Evolutionary conservation across 2,113 vertebrate genomes (phyloP), one percentile per base, ranked within the genome.

Genomic region (Noturus placidus): DNA sequence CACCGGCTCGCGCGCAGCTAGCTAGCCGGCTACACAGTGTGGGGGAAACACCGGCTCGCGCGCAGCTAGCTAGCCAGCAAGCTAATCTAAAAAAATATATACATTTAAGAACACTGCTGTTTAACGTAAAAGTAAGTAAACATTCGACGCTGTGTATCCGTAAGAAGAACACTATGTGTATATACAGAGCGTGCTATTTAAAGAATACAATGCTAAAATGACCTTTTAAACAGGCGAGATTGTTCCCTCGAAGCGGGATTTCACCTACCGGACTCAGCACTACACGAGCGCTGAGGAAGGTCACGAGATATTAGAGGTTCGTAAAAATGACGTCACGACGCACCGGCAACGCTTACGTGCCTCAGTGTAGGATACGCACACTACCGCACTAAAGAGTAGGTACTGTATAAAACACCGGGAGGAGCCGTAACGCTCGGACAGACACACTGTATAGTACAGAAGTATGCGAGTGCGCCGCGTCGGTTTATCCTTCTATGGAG

Each of bases 261-360:
- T 25, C 25, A 38, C 20, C 57, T 61, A 59, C 56, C 22, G 33
- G 22, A 59, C 78, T n/a, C 52, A 65, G 57, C 50, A 22, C 85
- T 76, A 79, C 86, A 69, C 56, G 88, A 77, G 15, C 74, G 56
- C 42, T 56, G 59, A 84, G 80, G 72, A 91, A 91, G 90, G 90
- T 91, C 90, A 91, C 74, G 77, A 80, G 56, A 84, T 82, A 86
- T 87, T 86, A 91, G 65, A 84, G 86, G 74, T 89, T 38, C 87
- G 54, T 17, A n/a, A 76, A 50, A 52, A 74, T 82, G 74, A 86
- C 90, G 87, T 89, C 83, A 88, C 20, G 1, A 82, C 56, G 77
- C 5, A 33, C 78, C 30, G 10, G 11, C 46, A 50, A 15, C 38
- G 88, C 50, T 42, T 61, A 86, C 87, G 84, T 88, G 81, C 38